A percentile compares a stretch with the other conserved stretches of the same genome.
These are phyloP conservation scores for Drosophila picticornis DNA, from an alignment of 2,888 invertebrate genomes.

Conservation along the genomic window DNA sequence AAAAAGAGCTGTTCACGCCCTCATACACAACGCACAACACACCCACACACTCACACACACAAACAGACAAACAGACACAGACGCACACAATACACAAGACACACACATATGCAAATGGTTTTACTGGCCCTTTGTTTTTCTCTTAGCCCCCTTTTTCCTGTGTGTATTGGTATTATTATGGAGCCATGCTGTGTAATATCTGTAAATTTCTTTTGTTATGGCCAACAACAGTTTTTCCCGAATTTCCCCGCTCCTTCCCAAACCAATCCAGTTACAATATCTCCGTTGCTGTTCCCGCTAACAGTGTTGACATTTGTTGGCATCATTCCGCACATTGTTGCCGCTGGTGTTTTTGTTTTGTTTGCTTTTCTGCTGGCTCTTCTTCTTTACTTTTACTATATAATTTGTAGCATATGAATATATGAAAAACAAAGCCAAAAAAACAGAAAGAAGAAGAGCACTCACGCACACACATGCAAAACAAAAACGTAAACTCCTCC, in stretches of 20 bases:
- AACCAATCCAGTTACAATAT: not conserved
- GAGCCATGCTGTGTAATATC: slow-evolving; percentile 80
- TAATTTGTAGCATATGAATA: slow-evolving; percentile 82
- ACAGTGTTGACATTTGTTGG: slow-evolving; percentile 77
- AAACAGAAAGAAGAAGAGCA: not conserved
- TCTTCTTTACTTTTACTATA: slow-evolving; percentile 77
- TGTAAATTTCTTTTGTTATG: slow-evolving; percentile 81
- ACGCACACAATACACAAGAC: slow-evolving; percentile 10
- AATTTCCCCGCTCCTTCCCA: slow-evolving; percentile 25
- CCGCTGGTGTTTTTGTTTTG: slow-evolving; percentile 71
- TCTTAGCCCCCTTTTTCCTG: slow-evolving; percentile 11
- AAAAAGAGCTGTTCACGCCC: slow-evolving; percentile 70
- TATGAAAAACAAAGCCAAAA: slow-evolving; percentile 60
- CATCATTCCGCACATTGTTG: slow-evolving; percentile 78
- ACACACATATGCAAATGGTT: slow-evolving; percentile 72
- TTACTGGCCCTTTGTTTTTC: slow-evolving; percentile 67
- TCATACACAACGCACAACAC: slow-evolving; percentile 38
- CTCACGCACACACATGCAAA: slow-evolving; percentile 23
- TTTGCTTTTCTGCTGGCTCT: slow-evolving; percentile 66
- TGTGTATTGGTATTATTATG: slow-evolving; percentile 75
- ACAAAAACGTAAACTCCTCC: slow-evolving; percentile 58
- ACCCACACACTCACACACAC: slow-evolving; percentile 24
- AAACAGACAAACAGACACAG: slow-evolving; percentile 17
- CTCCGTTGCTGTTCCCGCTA: not conserved
- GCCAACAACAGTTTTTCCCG: slow-evolving; percentile 75